Percentiles rank a stretch among this genome's conserved stretches.
Conservation (phyloP, 2,888 invertebrate species). For the Lasioglossum leucozonium region DNA sequence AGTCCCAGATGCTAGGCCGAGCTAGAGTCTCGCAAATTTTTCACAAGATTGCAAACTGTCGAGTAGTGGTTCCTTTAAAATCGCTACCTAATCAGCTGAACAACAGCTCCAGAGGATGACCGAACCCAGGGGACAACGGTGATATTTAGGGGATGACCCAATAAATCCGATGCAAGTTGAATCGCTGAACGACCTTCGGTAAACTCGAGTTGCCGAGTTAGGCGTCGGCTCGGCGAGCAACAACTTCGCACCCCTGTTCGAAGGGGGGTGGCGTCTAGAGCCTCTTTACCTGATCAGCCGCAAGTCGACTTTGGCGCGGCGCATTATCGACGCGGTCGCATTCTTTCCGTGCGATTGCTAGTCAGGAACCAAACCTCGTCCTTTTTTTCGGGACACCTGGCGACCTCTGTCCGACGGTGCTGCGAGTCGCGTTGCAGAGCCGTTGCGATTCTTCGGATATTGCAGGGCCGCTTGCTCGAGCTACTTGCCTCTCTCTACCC, state of each 20-base stretch:
- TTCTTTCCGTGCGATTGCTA: constrained; percentile 37
- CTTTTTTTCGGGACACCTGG: constrained; percentile 59
- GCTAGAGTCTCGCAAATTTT: not conserved
- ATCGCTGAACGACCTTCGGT: constrained; percentile 3
- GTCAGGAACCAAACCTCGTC: constrained; percentile 43
- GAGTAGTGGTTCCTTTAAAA: not conserved
- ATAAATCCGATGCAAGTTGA: constrained; percentile 1
- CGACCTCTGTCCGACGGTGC: constrained; percentile 63
- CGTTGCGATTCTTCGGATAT: constrained; percentile 50
- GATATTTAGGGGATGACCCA: not conserved
- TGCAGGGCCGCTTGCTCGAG: constrained; percentile 15
- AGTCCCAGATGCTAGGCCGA: not conserved
- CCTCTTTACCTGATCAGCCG: constrained; percentile 27
- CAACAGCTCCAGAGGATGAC: not conserved
- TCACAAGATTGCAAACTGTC: not conserved
- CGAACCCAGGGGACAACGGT: not conserved
- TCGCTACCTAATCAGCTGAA: not conserved
- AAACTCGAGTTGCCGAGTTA: constrained; percentile 4
- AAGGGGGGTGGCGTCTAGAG: not conserved
- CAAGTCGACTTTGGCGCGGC: constrained; percentile 29
- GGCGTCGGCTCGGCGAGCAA: not conserved
- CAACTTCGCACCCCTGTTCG: not conserved
- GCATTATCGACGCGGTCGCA: constrained; percentile 56
- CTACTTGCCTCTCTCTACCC: not conserved
- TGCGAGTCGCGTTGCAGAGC: constrained; percentile 27